Base-by-base conservation (phyloP, 2,888 invertebrate species). In the Ptilodon capucinus region DNA sequence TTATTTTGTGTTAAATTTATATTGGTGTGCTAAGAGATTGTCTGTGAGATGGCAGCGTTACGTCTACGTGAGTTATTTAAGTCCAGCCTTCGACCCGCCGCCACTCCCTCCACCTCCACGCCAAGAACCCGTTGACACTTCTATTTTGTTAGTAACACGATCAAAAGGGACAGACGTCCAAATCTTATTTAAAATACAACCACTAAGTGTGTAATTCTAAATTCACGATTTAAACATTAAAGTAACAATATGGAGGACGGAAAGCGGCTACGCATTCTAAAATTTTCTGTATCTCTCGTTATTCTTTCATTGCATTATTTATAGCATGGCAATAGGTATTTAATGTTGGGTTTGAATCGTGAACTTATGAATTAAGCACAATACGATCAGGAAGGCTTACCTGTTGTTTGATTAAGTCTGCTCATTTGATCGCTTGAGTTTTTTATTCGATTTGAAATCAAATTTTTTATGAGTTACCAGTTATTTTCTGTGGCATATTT, bases 401-500 rank as follows among this genome's bases (percentile, higher is more conserved):
- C 11, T 28, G 30, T 32, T 47, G 41, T 40, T 48, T 38, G 38
- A 46, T 40, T 41, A 46, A 53, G 64, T 71, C 66, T 65, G 64
- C 56, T 68, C 66, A 56, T 71, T 75, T 74, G 60, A 56, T 68
- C 68, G 64, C 63, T 46, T 47, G 23, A 54, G 9, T 50, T 46
- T 39, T 51, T 36, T 50, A 41, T 54, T 56, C 7, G 34, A 62
- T 45, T 54, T 19, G 49, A 13, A 38, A 51, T 46, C 48, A 44
- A 63, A 55, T 51, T 55, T 54, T 55, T 57, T 61, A 64, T 64
- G 54, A 57, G 53, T 59, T 63, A 42, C 43, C 51, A 54, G 46
- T 73, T 72, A 63, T 62, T 66, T 72, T 78, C 52, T 68, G 68
- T 78, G 69, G 74, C 76, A 73, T 69, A 69, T 71, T 68, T 61